A percentile compares a stretch with the other conserved stretches of the same genome.
These are phyloP conservation scores for Drosophila maculinotata DNA, from an alignment of 2,888 invertebrate genomes.

Conservation along the genomic window DNA sequence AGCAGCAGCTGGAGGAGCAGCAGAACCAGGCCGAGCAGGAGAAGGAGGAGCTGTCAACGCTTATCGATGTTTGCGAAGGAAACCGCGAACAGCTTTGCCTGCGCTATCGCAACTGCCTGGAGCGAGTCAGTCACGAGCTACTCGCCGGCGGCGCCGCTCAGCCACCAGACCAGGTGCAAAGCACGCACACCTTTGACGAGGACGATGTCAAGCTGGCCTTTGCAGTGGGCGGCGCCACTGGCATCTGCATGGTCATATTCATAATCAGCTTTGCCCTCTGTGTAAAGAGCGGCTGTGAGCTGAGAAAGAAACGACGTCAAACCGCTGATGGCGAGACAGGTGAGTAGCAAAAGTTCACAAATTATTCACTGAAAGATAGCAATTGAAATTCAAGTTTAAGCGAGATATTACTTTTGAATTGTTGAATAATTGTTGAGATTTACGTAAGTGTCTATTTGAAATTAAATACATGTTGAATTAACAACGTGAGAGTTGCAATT, in stretches of 20 bases:
- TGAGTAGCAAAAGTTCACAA: constrained; percentile 30
- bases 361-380: neutral
- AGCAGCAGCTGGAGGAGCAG: constrained; percentile 17
- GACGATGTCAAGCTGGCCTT: constrained; percentile 80
- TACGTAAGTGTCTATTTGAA: too few relatives aligned
- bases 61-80: constrained; percentile 64
- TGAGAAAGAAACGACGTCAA: constrained; percentile 46
- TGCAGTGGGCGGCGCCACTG: constrained; percentile 76
- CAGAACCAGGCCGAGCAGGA: constrained; percentile 6
- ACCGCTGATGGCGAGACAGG: constrained; percentile 42
- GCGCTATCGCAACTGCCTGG: constrained; percentile 75
- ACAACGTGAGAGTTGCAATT: too few relatives aligned
- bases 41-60: constrained; percentile 46
- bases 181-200: constrained; percentile 63
- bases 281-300: constrained; percentile 70
- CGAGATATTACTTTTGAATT: neutral
- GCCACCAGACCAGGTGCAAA: constrained; percentile 30
- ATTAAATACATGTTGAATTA: too few relatives aligned
- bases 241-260: constrained; percentile 74
- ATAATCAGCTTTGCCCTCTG: constrained; percentile 76
- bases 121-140: constrained; percentile 65
- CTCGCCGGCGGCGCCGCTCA: constrained; percentile 47
- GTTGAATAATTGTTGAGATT: too few relatives aligned
- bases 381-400: too few relatives aligned
- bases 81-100: constrained; percentile 70